These are phyloP conservation scores for Coracopsis vasa DNA, from an alignment of 2,113 vertebrate genomes.

Conservation along the genomic window DNA sequence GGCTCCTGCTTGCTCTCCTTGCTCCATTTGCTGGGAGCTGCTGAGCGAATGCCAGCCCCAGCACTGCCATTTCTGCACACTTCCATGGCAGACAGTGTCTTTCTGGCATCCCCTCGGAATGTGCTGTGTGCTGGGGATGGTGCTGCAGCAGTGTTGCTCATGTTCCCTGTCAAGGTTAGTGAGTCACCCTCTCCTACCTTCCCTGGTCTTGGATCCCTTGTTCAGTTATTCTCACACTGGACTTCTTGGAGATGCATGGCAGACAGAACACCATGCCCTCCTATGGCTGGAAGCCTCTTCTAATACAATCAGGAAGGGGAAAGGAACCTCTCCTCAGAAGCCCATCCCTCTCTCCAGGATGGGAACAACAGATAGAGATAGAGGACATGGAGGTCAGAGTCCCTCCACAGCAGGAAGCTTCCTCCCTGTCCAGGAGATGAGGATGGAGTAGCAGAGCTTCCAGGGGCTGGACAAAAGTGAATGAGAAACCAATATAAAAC, in stretches of 20 bases:
- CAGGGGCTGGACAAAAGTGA: neutral
- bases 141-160: neutral
- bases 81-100: neutral
- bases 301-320: neutral
- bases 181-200: neutral
- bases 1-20: neutral
- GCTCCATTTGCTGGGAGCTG: neutral
- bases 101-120: neutral
- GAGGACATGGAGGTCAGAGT: neutral
- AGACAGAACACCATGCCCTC: neutral
- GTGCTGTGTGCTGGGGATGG: neutral
- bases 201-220: neutral
- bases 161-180: neutral
- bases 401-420: neutral
- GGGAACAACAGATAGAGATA: neutral
- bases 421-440: neutral
- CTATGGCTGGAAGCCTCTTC: neutral
- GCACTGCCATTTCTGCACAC: neutral
- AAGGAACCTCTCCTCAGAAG: neutral
- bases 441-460: neutral
- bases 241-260: neutral
- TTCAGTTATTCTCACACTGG: neutral
- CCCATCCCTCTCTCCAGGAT: neutral
- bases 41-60: neutral
- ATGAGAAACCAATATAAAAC: neutral